Conservation (phyloP, 2,113 vertebrate species). For the Pollachius pollachius region DNA sequence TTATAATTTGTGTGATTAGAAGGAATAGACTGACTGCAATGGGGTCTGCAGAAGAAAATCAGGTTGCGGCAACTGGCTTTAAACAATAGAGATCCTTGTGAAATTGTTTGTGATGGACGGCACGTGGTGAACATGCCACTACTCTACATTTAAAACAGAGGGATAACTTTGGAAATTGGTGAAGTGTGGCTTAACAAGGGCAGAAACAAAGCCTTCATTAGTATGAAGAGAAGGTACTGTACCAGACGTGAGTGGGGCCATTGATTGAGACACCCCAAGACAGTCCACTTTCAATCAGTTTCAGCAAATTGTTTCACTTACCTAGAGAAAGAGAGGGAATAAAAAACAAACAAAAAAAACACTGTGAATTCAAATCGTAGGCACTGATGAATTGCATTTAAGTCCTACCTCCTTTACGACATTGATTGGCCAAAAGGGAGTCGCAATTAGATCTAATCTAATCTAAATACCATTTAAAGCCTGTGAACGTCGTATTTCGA, state of each 20-base stretch:
- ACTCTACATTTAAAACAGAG: no score
- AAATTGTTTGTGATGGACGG: no score
- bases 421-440: constrained; percentile 22
- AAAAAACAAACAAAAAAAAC: constrained; percentile 32
- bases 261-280: constrained; percentile 36
- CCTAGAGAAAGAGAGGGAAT: constrained; percentile 53
- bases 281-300: constrained; percentile 48
- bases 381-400: constrained; percentile 27
- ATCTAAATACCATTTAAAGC: constrained; percentile 17
- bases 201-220: constrained; percentile 1
- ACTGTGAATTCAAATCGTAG: constrained; percentile 22
- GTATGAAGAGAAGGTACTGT: constrained; percentile 34
- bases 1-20: no score
- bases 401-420: neutral
- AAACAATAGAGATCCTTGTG: no score
- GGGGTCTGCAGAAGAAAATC: no score
- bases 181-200: no score
- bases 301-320: constrained; percentile 67
- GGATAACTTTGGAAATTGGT: no score
- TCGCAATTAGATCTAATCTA: constrained; percentile 17
- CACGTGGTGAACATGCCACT: no score
- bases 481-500: constrained; percentile 10
- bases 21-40: no score
- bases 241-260: constrained; percentile 33
- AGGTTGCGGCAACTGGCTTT: no score